Conservation (phyloP, 2,113 vertebrate species). For the Lophotis ruficrista region DNA sequence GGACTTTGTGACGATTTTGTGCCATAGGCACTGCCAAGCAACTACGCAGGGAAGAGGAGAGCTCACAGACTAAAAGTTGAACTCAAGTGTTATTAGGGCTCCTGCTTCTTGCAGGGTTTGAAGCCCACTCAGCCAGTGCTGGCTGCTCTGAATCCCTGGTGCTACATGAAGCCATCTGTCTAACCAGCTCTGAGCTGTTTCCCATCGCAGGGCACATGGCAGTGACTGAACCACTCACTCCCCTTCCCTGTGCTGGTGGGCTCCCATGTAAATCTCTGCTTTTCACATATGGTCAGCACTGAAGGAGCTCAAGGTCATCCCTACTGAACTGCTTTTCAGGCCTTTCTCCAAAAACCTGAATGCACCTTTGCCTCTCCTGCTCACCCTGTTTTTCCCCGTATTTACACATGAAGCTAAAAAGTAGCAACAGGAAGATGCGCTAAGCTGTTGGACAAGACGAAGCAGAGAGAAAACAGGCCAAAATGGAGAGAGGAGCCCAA, state of each 20-base stretch:
- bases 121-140: background rate
- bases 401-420: background rate
- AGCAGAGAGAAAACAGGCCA: background rate
- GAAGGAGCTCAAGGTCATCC: background rate
- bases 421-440: background rate
- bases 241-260: background rate
- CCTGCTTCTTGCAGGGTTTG: background rate
- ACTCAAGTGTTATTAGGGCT: background rate
- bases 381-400: background rate
- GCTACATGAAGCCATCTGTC: background rate
- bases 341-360: background rate
- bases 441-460: background rate
- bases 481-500: background rate
- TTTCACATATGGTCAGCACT: background rate
- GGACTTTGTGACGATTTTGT: background rate
- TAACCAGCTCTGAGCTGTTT: background rate
- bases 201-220: background rate
- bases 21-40: background rate
- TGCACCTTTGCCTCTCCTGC: background rate
- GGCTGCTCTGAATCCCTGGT: background rate
- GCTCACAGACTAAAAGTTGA: background rate
- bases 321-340: background rate
- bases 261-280: background rate
- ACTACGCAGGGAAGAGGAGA: background rate
- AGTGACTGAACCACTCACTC: background rate